A percentile compares a stretch with the other conserved stretches of the same genome.
Conservation (phyloP, 2,113 vertebrate genomes). For the Ammodytes marinus region DNA sequence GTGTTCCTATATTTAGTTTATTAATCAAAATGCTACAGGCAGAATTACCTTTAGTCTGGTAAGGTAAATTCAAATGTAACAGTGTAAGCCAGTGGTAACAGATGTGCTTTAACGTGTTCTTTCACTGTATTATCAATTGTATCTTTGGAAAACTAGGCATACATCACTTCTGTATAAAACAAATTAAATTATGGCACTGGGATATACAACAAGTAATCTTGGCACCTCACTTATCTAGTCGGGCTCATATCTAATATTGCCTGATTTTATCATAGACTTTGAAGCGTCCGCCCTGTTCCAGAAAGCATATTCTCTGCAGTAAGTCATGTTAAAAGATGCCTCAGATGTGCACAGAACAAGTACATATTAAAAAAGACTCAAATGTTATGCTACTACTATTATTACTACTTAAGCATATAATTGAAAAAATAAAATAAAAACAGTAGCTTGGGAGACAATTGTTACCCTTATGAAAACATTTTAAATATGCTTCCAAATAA, state of each 20-base stretch:
- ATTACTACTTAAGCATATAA: neutral
- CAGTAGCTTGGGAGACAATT: neutral
- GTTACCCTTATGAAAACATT: neutral
- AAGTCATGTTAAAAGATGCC: neutral
- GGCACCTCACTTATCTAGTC: neutral
- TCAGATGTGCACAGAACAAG: neutral
- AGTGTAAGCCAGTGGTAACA: neutral
- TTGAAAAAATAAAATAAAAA: neutral
- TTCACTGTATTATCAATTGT: neutral
- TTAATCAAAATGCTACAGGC: constrained; percentile 23
- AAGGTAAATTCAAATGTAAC: neutral
- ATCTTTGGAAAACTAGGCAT: neutral
- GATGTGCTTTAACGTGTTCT: neutral
- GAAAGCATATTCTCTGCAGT: neutral
- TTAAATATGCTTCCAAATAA: neutral
- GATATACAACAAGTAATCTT: neutral
- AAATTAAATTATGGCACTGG: neutral
- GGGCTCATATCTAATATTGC: constrained; percentile 2
- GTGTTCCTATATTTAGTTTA: neutral
- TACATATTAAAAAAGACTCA: neutral
- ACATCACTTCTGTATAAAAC: neutral
- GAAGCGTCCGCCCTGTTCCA: constrained; percentile 3
- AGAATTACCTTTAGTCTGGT: neutral
- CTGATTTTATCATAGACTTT: neutral
- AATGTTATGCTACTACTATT: neutral